Evolutionary conservation across 2,888 invertebrate genomes (phyloP).

Genomic region (Chaitophorus viminalis): DNA sequence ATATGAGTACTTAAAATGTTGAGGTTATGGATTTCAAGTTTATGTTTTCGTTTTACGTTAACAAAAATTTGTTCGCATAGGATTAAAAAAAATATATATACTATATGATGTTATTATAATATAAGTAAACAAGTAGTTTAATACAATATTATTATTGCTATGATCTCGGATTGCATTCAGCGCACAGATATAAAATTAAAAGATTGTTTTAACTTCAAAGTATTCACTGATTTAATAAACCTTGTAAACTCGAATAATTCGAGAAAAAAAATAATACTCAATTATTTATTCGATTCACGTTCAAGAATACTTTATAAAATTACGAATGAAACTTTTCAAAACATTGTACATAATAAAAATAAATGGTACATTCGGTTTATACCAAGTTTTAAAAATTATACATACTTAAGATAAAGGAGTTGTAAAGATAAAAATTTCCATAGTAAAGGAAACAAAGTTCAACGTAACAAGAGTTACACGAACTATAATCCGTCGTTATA

Average conservation of each 20-base stretch:
- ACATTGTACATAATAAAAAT: neutral
- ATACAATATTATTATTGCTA: neutral
- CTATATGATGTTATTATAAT: neutral
- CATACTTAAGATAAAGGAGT: constrained; percentile 37
- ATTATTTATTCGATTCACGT: constrained; percentile 22
- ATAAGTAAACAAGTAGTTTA: too few relatives aligned
- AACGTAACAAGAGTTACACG: constrained; percentile 1
- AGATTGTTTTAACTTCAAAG: neutral
- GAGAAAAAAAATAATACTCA: neutral
- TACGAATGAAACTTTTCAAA: constrained; percentile 38
- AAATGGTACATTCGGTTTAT: neutral
- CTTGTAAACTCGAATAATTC: neutral
- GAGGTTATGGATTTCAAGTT: neutral
- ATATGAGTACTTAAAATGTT: neutral
- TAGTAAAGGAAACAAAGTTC: constrained; percentile 22
- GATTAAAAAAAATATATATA: neutral
- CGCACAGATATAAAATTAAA: neutral
- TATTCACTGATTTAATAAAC: neutral
- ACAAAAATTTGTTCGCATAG: neutral
- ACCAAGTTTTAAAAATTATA: constrained; percentile 24
- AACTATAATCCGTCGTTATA: constrained; percentile 46
- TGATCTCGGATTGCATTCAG: neutral
- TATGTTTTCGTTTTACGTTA: neutral
- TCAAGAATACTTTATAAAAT: constrained; percentile 36
- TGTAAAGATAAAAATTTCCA: constrained; percentile 41